Base-by-base conservation (phyloP, 2,797 vertebrate genomes). In the Schizopygopsis pylzovi region DNA sequence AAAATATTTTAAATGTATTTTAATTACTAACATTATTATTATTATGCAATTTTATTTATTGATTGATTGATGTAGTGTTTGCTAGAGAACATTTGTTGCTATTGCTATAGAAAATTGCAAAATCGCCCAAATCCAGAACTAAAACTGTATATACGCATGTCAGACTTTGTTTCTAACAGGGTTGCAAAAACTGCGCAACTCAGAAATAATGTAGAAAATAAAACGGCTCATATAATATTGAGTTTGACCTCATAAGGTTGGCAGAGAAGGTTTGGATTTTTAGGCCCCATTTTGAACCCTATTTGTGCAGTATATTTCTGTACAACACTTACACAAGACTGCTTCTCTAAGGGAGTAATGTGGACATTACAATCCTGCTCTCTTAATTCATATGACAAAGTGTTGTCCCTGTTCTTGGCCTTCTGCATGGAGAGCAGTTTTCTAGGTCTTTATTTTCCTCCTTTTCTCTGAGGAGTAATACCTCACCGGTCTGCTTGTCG, bases 311-410 rank as follows among this genome's bases (percentile, higher is more conserved):
- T 47, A 65, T 52, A 15, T 75, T 82, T 73, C 68, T 22, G 7
- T 20, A 37, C 41, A 67, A 49, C 45, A 37, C 61, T 37, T 65
- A 4, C 20, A 52, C 43, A n/a, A 39, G n/a, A 25, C 33, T 52
- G 28, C 72, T 65, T 41, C 71, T 76, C 59, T 67, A 20, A 6
- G 6, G 49, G 37, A 78, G 63, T 87, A 86, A 79, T 73, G 43
- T 47, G 43, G 15, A 47, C 33, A 13, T 49, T 37, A 82, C 10
- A 45, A 37, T 71, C 70, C 41, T 25, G 70, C 25, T 33, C 72
- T 81, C 75, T 86, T 87, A 88, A 90, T 90, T 90, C 83, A 87
- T 28, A 84, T 56, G 84, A 90, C 28, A 82, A 87, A 88, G 88
- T 63, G 78, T 61, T 52, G 70, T 82, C 61, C 45, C 45, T 71